Percentiles rank a stretch among this genome's conserved stretches.
phyloP scores from a whole-genome alignment of 2,888 invertebrate genomes.

The Arge pagana region DNA sequence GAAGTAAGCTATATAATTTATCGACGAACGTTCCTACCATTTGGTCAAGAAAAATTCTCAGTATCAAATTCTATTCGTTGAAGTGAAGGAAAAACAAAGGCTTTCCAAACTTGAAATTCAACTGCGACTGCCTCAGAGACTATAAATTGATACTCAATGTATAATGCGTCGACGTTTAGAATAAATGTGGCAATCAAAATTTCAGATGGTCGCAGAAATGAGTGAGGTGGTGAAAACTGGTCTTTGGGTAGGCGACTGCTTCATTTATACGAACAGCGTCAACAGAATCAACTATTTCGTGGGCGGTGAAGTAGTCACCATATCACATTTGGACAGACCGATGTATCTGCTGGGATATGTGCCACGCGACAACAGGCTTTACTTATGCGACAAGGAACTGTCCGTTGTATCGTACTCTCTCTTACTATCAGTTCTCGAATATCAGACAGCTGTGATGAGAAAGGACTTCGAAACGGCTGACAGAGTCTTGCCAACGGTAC shows the following conservation, averaged over 20 bases:
- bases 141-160: too few relatives aligned
- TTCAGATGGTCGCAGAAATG: constrained; percentile 81
- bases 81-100: too few relatives aligned
- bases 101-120: too few relatives aligned
- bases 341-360: constrained; percentile 97
- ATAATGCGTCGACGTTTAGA: neutral
- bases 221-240: constrained; percentile 93
- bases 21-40: neutral
- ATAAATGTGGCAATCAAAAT: constrained; percentile 1
- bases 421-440: constrained; percentile 93
- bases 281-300: constrained; percentile 99
- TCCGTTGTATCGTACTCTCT: constrained; percentile 95
- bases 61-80: too few relatives aligned
- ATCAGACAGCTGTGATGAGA: constrained; percentile 99
- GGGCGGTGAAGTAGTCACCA: constrained; percentile 98
- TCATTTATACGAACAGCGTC: constrained; percentile 97
- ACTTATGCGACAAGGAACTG: constrained; percentile 96
- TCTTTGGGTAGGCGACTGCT: constrained; percentile 98
- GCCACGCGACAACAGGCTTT: constrained; percentile 93
- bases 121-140: too few relatives aligned
- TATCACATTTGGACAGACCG: constrained; percentile 95
- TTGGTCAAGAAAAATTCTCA: neutral
- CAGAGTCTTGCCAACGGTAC: constrained; percentile 90
- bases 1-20: constrained; percentile 67
- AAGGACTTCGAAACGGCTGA: constrained; percentile 96